A percentile compares a stretch with the other conserved stretches of the same genome.
Evolutionary conservation across 2,113 vertebrate species (phyloP).

Genomic region (Polypterus bichir): DNA sequence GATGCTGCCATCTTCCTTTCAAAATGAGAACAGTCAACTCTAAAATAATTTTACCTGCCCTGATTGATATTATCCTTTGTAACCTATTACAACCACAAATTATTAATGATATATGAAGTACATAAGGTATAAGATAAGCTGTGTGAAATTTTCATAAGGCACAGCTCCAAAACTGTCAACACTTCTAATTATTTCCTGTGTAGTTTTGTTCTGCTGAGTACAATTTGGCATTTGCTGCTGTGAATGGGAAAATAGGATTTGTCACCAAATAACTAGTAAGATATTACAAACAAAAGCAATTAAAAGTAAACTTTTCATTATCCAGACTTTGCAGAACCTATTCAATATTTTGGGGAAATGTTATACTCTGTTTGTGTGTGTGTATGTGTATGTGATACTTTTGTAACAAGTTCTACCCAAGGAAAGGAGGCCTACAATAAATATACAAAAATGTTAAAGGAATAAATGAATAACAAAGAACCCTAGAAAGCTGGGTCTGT

Average conservation of each 20-base stretch:
- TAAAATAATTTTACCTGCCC: too few relatives aligned
- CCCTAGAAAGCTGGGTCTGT: too few relatives aligned
- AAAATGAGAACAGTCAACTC: not conserved
- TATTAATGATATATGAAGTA: slow-evolving; percentile 5
- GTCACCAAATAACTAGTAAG: not conserved
- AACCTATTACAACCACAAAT: not conserved
- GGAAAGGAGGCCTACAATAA: too few relatives aligned
- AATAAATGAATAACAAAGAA: too few relatives aligned
- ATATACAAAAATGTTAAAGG: too few relatives aligned
- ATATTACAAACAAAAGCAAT: not conserved
- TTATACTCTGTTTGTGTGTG: too few relatives aligned
- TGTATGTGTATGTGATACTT: too few relatives aligned
- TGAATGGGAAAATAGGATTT: slow-evolving; percentile 4
- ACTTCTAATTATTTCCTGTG: not conserved
- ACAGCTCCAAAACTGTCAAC: not conserved
- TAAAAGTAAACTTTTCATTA: not conserved
- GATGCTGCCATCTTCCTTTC: slow-evolving; percentile 14
- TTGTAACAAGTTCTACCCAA: too few relatives aligned
- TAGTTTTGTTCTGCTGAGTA: not conserved
- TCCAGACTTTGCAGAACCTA: too few relatives aligned
- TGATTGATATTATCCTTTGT: slow-evolving; percentile 1
- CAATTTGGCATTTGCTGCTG: not conserved
- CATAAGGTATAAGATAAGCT: slow-evolving; percentile 5
- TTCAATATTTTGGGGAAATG: too few relatives aligned
- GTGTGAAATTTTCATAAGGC: not conserved